Base-by-base conservation (phyloP, 2,888 invertebrate species). In the Elegia similella region DNA sequence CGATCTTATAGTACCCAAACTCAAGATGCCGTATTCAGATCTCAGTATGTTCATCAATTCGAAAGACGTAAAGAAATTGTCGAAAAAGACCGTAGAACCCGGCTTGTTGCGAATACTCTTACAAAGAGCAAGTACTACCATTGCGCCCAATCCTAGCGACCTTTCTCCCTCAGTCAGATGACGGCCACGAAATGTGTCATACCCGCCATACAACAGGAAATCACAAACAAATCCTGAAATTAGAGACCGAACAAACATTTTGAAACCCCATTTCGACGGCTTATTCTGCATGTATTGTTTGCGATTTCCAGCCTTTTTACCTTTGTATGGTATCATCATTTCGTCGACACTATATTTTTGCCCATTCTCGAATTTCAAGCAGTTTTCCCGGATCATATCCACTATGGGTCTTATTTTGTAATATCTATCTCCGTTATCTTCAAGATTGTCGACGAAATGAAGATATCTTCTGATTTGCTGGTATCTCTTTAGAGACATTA, bases 1-100 rank as follows among this genome's bases (percentile, higher is more conserved):
- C 8, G 54, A 23, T 15, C 60, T 52, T 13, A 57, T 57, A 32
- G 60, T 57, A 17, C 60, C 57, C 30, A 57, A n/a, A 29, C 32
- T 30, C 15, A 60, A 55, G 23, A 60, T 60, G 15, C 60, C 60
- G 13, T 52, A 47, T 32, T 57, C 29, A 8, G 46, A 15, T 15
- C 57, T 47, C 43, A 58, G 15, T 15, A 48, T 29, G 12, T 58
- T 17, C 29, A 57, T 32, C 16, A 57, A 43, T 46, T 63, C 55
- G 58, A 62, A 53, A 32, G 60, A 59, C 48, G 60, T 53, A 32
- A 56, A 59, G 12, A 56, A 56, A 56, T 52, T 56, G 46, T 57
- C 43, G 32, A 46, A 23, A 52, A 38, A 55, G 2, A 58, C 13
- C 43, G 15, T 15, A 43, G 43, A 43, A 15, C 15, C 13, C 13